phyloP scores from a whole-genome alignment of 2,888 invertebrate genomes.

The Halictus quadricinctus region DNA sequence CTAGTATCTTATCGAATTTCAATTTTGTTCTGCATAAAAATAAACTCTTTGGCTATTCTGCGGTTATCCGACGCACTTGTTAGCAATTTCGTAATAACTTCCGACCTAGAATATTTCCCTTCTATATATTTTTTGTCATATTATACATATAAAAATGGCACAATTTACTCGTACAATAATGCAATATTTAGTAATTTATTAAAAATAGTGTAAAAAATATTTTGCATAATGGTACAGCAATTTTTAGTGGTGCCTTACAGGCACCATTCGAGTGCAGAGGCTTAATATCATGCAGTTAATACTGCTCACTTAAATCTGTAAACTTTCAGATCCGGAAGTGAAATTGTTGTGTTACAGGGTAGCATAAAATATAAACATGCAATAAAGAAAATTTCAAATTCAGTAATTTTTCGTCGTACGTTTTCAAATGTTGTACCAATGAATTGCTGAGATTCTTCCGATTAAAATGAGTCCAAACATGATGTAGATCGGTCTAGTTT shows the following conservation, averaged over 20 bases:
- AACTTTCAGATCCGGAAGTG: too few relatives aligned
- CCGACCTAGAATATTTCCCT: too few relatives aligned
- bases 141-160: too few relatives aligned
- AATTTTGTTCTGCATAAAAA: constrained; percentile 8
- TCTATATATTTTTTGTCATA: too few relatives aligned
- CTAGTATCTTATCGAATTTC: neutral
- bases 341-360: too few relatives aligned
- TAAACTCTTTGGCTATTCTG: neutral
- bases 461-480: neutral
- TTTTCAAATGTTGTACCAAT: neutral
- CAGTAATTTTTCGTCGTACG: neutral
- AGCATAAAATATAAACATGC: neutral
- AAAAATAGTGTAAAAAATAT: too few relatives aligned
- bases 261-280: too few relatives aligned
- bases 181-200: too few relatives aligned
- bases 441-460: neutral
- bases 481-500: neutral
- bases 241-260: too few relatives aligned
- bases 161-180: too few relatives aligned
- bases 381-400: neutral
- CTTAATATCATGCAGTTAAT: neutral
- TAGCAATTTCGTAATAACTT: neutral
- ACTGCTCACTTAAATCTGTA: too few relatives aligned
- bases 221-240: too few relatives aligned
- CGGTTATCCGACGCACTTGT: neutral